These are phyloP conservation scores for Thyatira batis DNA, from an alignment of 2,888 invertebrate species.

Conservation along the genomic window DNA sequence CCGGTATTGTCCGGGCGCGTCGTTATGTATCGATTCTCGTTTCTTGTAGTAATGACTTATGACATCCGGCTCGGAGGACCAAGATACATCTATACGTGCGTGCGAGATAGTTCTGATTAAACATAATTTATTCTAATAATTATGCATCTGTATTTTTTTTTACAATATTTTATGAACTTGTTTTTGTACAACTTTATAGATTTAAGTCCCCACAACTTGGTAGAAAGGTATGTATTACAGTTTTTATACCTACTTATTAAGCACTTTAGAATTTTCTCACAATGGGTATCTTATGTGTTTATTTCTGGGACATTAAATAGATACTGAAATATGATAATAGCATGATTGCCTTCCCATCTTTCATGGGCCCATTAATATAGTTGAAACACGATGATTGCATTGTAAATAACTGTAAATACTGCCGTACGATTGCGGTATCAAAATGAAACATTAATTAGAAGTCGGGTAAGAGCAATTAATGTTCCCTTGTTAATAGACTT, in stretches of 20 bases:
- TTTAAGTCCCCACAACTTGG: no score
- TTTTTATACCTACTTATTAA: no score
- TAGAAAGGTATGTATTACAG: no score
- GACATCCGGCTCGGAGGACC: constrained; percentile 21
- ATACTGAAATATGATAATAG: background rate
- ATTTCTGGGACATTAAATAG: background rate
- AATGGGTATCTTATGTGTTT: background rate
- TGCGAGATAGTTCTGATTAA: background rate
- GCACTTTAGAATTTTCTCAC: background rate
- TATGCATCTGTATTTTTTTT: background rate
- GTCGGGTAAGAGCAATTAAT: background rate
- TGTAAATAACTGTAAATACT: background rate
- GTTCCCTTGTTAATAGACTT: background rate
- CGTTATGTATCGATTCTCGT: constrained; percentile 17
- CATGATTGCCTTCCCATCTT: background rate
- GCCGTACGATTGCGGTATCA: background rate
- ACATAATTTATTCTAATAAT: background rate
- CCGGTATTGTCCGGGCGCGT: constrained; percentile 31
- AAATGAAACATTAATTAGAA: background rate
- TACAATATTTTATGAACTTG: background rate
- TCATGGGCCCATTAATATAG: background rate
- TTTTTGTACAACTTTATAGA: background rate
- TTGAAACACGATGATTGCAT: background rate
- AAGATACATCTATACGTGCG: constrained; percentile 3
- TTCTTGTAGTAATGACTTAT: constrained; percentile 21